phyloP scores from a whole-genome alignment of 2,888 invertebrate genomes.

The Thymelicus lineola region DNA sequence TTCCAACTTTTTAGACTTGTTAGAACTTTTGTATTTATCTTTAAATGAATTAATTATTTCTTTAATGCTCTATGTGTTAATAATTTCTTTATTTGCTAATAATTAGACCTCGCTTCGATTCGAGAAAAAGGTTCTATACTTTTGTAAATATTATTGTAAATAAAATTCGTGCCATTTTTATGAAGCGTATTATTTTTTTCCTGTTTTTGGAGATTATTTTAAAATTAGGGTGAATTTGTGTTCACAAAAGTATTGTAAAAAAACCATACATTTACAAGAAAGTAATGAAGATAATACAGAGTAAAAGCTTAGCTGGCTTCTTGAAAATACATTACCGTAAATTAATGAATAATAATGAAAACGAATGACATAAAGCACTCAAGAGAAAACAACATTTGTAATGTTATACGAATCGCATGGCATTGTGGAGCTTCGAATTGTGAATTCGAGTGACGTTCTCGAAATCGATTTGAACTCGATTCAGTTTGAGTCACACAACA shows the following conservation, averaged over 20 bases:
- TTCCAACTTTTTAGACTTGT: no score
- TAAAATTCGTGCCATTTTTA: no score
- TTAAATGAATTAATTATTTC: no score
- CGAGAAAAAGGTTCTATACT: no score
- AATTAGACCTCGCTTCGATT: no score
- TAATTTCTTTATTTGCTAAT: no score
- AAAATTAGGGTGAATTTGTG: background rate
- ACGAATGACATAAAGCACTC: slow-evolving; percentile 1
- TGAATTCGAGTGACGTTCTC: background rate
- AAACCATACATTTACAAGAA: background rate
- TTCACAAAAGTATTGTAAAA: background rate
- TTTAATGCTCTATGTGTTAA: no score
- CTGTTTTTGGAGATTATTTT: no score
- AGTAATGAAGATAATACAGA: background rate
- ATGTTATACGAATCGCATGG: background rate
- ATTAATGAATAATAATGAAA: slow-evolving; percentile 5
- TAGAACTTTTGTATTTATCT: no score
- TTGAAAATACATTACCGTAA: slow-evolving; percentile 5
- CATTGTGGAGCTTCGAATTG: background rate
- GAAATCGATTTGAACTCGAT: background rate
- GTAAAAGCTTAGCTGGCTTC: background rate
- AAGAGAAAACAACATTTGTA: slow-evolving; percentile 1
- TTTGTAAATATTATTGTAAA: no score
- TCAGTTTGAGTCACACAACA: background rate
- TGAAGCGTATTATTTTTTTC: no score